Conservation (phyloP, 1,140 invertebrate genomes). For the Penaeus vannamei region DNA sequence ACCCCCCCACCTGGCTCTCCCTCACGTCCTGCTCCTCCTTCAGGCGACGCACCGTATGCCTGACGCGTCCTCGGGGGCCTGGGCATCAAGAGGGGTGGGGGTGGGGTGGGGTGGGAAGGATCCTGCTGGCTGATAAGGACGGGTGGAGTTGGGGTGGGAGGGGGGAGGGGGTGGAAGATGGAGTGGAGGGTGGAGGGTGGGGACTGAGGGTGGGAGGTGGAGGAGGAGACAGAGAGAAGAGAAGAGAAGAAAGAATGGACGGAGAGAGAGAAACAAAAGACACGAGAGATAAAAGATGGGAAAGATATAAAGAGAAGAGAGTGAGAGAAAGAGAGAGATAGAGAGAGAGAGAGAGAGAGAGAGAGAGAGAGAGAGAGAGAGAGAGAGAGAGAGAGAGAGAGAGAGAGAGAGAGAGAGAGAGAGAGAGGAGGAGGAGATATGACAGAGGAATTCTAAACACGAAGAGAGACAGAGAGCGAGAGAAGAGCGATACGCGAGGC, state of each 20-base stretch:
- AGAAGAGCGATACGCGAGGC: too few species aligned
- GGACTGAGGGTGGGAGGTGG: not conserved
- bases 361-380: not conserved
- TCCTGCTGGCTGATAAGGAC: not conserved
- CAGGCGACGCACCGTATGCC: too few species aligned
- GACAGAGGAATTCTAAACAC: too few species aligned
- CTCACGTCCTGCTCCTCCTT: too few species aligned
- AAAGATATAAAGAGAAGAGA: not conserved
- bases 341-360: not conserved
- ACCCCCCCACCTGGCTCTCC: too few species aligned
- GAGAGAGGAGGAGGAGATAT: too few species aligned
- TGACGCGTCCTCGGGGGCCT: too few species aligned
- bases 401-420: too few species aligned
- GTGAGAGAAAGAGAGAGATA: not conserved
- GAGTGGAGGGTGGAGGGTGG: not conserved
- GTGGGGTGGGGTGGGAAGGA: not conserved
- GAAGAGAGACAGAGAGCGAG: too few species aligned
- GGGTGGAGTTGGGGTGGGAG: not conserved
- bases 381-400: not conserved
- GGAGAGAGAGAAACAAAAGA: not conserved
- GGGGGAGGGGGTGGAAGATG: not conserved
- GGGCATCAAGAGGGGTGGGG: not conserved
- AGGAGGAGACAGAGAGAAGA: not conserved
- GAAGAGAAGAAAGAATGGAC: not conserved
- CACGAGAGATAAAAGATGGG: not conserved